phyloP scores from a whole-genome alignment of 2,113 vertebrate species.

The Herpetotheres cachinnans region DNA sequence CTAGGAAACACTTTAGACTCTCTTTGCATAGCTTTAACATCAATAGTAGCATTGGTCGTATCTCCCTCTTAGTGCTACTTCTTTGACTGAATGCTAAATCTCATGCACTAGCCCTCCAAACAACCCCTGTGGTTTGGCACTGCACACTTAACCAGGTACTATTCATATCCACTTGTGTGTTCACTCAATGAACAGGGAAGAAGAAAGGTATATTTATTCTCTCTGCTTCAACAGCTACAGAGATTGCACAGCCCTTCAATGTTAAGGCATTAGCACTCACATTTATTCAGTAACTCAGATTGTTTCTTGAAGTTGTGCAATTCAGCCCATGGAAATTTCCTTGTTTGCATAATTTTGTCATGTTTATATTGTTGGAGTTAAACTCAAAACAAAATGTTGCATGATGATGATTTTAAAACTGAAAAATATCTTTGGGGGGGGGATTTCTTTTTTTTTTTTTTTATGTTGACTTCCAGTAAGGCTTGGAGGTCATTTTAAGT shows the following conservation, averaged over 20 bases:
- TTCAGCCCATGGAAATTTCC: constrained; percentile 54
- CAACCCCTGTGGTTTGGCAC: background rate
- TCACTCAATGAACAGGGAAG: background rate
- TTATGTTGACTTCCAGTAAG: constrained; percentile 10
- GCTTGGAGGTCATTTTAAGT: constrained; percentile 5
- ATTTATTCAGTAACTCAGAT: constrained; percentile 12
- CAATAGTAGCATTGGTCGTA: background rate
- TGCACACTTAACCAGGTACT: background rate
- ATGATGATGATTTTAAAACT: background rate
- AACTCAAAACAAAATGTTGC: constrained; percentile 20
- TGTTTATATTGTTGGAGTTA: background rate
- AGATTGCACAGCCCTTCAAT: background rate
- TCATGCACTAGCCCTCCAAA: background rate
- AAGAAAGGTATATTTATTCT: constrained; percentile 33
- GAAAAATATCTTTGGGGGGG: background rate
- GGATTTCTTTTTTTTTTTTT: background rate
- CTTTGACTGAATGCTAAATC: background rate
- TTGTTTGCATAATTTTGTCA: constrained; percentile 19
- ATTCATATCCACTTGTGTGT: background rate
- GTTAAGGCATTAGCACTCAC: background rate
- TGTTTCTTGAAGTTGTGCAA: constrained; percentile 21
- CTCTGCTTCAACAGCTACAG: background rate
- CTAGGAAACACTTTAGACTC: background rate
- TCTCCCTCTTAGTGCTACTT: background rate
- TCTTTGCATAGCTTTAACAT: background rate